Evolutionary conservation across 2,113 vertebrate species (phyloP).

Genomic region (Gyps fulvus): DNA sequence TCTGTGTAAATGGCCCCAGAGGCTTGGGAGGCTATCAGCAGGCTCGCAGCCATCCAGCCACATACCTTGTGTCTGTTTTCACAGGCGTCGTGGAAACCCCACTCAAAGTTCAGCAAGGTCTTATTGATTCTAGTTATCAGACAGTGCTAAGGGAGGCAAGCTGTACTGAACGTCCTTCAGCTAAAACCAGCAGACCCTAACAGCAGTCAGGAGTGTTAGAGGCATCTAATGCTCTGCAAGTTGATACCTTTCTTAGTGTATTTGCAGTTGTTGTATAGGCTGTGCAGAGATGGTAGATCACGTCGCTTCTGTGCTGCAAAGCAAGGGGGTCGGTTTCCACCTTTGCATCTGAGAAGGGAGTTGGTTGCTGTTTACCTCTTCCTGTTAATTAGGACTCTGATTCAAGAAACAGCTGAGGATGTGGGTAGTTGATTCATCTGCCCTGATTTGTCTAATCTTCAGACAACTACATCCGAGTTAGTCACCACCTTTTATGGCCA

Average conservation of each 20-base stretch:
- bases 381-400: neutral
- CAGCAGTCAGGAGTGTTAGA: accelerated
- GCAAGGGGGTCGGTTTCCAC: neutral
- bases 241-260: accelerated
- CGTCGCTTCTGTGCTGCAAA: accelerated
- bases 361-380: neutral
- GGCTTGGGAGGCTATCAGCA: neutral
- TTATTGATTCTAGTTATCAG: accelerated
- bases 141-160: neutral
- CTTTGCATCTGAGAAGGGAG: neutral
- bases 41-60: neutral
- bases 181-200: neutral
- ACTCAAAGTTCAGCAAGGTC: neutral
- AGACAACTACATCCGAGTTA: neutral
- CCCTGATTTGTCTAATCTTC: neutral
- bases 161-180: neutral
- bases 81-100: accelerated
- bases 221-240: accelerated
- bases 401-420: neutral
- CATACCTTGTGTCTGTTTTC: accelerated
- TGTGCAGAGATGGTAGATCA: no score
- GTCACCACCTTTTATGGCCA: neutral
- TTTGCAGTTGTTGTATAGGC: neutral
- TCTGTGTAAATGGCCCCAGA: accelerated
- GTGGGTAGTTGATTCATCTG: neutral